Percentiles rank a stretch among this genome's conserved stretches.
These are phyloP conservation scores for Tenualosa thibaudeaui DNA, from an alignment of 2,797 vertebrate genomes.

Conservation along the genomic window DNA sequence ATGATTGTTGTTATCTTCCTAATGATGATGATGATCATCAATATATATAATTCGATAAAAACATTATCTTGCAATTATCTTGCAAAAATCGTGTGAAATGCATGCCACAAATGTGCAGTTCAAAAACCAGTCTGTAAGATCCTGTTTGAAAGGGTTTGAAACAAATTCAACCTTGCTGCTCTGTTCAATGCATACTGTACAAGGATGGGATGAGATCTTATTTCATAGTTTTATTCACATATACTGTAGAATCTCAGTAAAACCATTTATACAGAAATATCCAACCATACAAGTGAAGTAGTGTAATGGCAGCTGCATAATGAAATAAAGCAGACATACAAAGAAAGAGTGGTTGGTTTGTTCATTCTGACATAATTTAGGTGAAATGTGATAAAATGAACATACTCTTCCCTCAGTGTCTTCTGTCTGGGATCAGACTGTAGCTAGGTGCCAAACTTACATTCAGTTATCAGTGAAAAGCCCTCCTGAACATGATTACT, in stretches of 20 bases:
- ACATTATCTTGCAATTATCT: not conserved
- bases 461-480: not conserved
- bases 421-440: not conserved
- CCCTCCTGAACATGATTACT: not conserved
- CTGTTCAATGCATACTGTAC: not conserved
- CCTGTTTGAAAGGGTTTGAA: not conserved
- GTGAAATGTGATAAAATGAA: not conserved
- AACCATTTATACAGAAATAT: conserved; percentile 3
- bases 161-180: not conserved
- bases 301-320: conserved; percentile 18
- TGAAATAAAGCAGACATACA: conserved; percentile 1
- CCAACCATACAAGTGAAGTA: not conserved
- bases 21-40: too few species aligned
- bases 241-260: not conserved
- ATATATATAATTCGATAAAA: not conserved
- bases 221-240: not conserved
- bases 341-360: not conserved
- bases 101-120: too few species aligned
- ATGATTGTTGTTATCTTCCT: not conserved
- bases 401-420: not conserved
- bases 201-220: not conserved
- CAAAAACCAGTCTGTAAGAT: too few species aligned
- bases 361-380: not conserved
- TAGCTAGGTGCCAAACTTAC: not conserved
- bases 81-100: too few species aligned